Conservation (phyloP, 1,140 invertebrate species). For the Lepidotrigona ventralis region DNA sequence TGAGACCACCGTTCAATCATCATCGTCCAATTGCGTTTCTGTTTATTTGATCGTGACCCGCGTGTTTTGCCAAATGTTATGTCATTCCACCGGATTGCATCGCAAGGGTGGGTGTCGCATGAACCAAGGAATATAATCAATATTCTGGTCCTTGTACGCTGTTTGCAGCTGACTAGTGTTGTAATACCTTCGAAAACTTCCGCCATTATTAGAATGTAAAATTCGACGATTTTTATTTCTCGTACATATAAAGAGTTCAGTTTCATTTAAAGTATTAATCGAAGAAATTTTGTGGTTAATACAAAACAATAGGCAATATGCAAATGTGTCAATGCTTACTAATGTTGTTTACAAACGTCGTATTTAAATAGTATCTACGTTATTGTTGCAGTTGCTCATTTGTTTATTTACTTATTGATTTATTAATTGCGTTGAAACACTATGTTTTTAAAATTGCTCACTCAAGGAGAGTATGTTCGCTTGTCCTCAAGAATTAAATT, state of each 20-base stretch:
- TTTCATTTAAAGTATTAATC: neutral
- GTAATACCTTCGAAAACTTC: neutral
- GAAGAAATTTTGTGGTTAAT: neutral
- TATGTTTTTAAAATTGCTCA: neutral
- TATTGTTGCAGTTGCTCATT: too few relatives aligned
- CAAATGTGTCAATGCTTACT: neutral
- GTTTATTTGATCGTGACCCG: slow-evolving; percentile 12
- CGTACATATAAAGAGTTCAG: neutral
- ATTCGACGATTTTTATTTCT: neutral
- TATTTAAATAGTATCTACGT: neutral
- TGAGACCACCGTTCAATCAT: neutral
- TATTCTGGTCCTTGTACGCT: slow-evolving; percentile 2
- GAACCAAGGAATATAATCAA: slow-evolving; percentile 2
- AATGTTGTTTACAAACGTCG: neutral
- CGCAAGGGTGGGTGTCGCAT: neutral
- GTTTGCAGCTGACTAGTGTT: neutral
- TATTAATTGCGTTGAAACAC: neutral
- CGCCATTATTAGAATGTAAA: neutral
- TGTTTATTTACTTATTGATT: too few relatives aligned
- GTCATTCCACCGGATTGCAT: neutral
- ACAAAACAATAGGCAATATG: neutral
- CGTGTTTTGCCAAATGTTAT: slow-evolving; percentile 41
- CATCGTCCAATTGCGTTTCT: neutral
- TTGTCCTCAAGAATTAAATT: neutral
- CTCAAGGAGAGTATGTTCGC: neutral